Conservation (phyloP, 2,113 vertebrate species). For the Cacatua alba region DNA sequence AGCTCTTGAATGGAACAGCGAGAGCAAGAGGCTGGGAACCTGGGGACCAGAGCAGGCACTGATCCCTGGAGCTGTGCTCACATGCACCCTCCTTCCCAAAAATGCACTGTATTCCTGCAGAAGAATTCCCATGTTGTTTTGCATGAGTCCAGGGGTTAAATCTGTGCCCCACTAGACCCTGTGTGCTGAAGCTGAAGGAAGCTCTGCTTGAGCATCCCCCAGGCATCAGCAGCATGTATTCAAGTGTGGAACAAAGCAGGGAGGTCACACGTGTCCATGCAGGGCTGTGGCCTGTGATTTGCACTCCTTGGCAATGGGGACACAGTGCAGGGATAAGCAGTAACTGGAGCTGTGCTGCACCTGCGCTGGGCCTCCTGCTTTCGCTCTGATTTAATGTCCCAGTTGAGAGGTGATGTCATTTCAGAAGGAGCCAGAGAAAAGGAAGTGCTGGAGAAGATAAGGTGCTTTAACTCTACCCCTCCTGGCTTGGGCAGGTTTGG, state of each 20-base stretch:
- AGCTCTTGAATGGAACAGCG: not conserved
- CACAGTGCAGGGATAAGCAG: not conserved
- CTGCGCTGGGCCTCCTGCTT: constrained; percentile 83
- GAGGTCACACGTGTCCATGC: rapidly evolving
- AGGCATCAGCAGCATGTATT: not conserved
- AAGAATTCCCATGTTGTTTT: not conserved
- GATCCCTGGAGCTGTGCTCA: not conserved
- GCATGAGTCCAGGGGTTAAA: not conserved
- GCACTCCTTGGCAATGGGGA: not conserved
- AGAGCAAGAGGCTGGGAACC: not conserved
- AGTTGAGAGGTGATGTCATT: constrained; percentile 89
- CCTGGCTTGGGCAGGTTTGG: not conserved
- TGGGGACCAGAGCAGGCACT: not conserved
- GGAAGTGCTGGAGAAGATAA: constrained; percentile 57
- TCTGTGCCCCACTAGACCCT: not conserved
- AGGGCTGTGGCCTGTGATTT: not conserved
- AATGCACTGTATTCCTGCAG: rapidly evolving
- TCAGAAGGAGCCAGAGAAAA: constrained; percentile 75
- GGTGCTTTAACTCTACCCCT: constrained; percentile 32
- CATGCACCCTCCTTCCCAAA: not conserved
- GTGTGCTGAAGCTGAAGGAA: not conserved
- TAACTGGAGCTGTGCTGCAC: constrained; percentile 69
- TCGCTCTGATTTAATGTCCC: constrained; percentile 85
- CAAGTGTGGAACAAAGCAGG: rapidly evolving
- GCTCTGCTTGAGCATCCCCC: not conserved